Evolutionary conservation across 2,797 vertebrate genomes (phyloP), one percentile per base, ranked within the genome.

Genomic region (Chaetodon trifasciatus): DNA sequence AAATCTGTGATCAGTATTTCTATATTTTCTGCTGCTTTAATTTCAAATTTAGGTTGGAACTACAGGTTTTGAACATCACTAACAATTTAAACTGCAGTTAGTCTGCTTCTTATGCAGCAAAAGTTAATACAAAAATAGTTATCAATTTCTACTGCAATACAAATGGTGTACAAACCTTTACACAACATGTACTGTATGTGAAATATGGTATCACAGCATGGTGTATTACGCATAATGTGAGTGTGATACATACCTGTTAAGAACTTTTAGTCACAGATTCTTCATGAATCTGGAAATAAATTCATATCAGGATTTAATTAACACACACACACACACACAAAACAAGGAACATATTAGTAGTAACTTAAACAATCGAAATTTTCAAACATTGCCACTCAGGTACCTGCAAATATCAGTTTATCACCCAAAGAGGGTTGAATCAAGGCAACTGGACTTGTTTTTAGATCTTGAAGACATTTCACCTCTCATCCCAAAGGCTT

Each of bases 141-240:
- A 46, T 46, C 13, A 46, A 46, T 15, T 46, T 46, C 13, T 46
- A 46, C 0, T 46, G 44, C 15, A 46, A 46, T 4, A 47, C n/a
- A 66, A 66, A 50, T 8, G 4, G 24, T 49, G 24, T 52, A 52
- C 46, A 49, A 52, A 58, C 56, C 17, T 37, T 56, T 56, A 66
- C 44, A 65, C 63, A 65, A 35, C 28, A 65, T 50, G 19, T 37
- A 66, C 28, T 52, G 19, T 52, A 37, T n/a, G 32, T 52, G 47
- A 66, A n/a, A 66, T 52, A 11, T 66, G 32, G 64, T 66, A 50
- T 66, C 46, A 66, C 64, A 50, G 40, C 40, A 24, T 63, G 16
- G 40, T 44, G 40, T 63, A 44, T 16, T 23, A 13, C 42, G 7
- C 1, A 46, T 49, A 65, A 39, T 42, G 40, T 35, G 21, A 47